A percentile compares a stretch with the other conserved stretches of the same genome.
These are phyloP conservation scores for Amazona guildingii DNA, from an alignment of 2,113 vertebrate species.

Conservation along the genomic window DNA sequence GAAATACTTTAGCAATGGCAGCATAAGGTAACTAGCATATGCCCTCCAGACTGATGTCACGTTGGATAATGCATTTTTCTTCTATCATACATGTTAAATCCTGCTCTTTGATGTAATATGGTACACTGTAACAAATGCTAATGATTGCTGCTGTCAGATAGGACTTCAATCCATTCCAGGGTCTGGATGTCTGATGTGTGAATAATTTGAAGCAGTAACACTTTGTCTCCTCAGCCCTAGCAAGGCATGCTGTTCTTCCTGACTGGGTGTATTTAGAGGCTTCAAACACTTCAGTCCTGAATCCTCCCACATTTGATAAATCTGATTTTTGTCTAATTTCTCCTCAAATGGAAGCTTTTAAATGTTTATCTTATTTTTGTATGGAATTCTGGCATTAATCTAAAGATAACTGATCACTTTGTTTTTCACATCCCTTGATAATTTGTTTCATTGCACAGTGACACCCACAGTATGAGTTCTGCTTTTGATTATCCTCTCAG, in stretches of 20 bases:
- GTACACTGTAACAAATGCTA: background rate
- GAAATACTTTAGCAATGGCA: background rate
- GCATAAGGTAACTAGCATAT: background rate
- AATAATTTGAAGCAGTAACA: background rate
- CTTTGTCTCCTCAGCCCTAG: background rate
- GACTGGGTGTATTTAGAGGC: background rate
- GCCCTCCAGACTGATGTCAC: background rate
- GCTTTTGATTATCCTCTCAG: background rate
- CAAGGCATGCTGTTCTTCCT: background rate
- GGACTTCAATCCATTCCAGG: conserved; percentile 1
- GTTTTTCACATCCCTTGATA: background rate
- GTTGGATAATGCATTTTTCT: background rate
- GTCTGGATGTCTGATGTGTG: background rate
- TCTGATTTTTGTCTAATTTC: background rate
- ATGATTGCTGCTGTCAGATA: conserved; percentile 14
- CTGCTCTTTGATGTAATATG: background rate
- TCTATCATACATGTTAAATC: conserved; percentile 10
- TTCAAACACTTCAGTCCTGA: background rate
- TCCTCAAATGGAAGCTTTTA: background rate
- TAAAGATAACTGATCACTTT: background rate
- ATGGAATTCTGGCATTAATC: background rate
- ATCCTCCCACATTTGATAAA: background rate
- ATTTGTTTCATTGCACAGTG: background rate
- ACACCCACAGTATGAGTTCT: background rate
- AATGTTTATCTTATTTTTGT: background rate